Base-by-base conservation (phyloP, 1,140 invertebrate genomes). In the Gerris buenoi region DNA sequence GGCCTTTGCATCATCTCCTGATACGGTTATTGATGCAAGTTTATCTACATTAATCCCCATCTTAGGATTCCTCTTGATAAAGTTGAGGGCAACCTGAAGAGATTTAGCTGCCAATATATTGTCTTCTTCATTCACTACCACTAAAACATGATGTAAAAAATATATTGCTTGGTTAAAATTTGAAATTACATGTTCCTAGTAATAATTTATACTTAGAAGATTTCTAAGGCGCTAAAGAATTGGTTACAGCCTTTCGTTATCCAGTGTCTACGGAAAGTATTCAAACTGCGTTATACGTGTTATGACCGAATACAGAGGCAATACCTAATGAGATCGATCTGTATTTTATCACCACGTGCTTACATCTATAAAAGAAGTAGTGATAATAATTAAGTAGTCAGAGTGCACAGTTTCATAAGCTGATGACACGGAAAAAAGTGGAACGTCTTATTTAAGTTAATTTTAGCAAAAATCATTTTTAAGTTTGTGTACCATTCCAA, bases 71-170 rank as follows among this genome's bases (percentile, higher is more conserved):
- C 85, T 81, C 66, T 84, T 81, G 1, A 88, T 77, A 74, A 85
- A 88, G 56, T 84, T 83, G 27, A 85, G 74, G 0, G 84, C 86
- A 15, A 86, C 84, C 68, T 86, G 82, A 63, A 88, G 79, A 2
- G 85, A 80, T 73, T 84, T 84, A 68, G 84, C 80, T 23, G 86
- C 85, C 5, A 88, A 78, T 26, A 79, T 78, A 74, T 88, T 88
- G 3, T 26, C 46, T 72, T 86, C 85, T 74, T 89, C 86, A 72
- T 88, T 87, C 13, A 88, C 81, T 68, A 85, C 83, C 72, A 89
- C 88, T 89, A 69, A 14, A 73, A 73, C 58, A 60, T n/a, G 46
- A 10, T 14, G 25, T 14, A 14, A 61, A 10, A 14, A 61, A 10
- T n/a, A 61, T 61, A 10, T 61, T 61, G 23, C 60, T 25, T 14